Base-by-base conservation (phyloP, 2,113 vertebrate species). In the Urocolius indicus region DNA sequence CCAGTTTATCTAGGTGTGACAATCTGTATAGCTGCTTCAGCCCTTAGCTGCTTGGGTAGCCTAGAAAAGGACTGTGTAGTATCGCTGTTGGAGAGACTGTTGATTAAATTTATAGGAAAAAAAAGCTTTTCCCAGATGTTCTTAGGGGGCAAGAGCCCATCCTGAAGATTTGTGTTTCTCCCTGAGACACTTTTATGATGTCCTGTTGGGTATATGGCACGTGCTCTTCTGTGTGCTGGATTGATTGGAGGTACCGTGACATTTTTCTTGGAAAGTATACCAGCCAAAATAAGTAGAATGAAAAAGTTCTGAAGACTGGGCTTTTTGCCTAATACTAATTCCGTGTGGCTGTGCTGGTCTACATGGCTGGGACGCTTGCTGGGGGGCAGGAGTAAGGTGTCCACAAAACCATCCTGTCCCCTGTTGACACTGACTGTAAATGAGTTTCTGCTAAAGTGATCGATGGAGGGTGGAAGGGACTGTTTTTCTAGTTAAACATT, bases 401-500 rank as follows among this genome's bases (percentile, higher is more conserved):
- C 55, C 49, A 3, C 67, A 68, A 54, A 32, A 38, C 27, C 45
- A 11, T 51, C 84, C 68, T 48, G 59, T 83, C 82, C 59, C 84
- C 49, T 71, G 59, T 49, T 86, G 84, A 87, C 74, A 46, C 29
- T 26, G 66, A 15, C 68, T 79, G 67, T 36, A 65, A 86, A 90
- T 74, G 83, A 83, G 85, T 77, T 95, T 26, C 51, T 79, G 69
- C 81, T 48, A 73, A 67, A 62, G 55, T 91, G 94, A 95, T 90
- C 59, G 75, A 95, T 89, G 80, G 27, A 67, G 79, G 69, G 49
- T 87, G 82, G 69, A 94, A 96, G 96, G 94, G 97, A 45, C 97
- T 97, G 92, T 90, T 97, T 98, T 97, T 95, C 92, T 93, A 95
- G 96, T 97, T 97, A 97, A 97, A 97, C 93, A 75, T 97, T 97